Evolutionary conservation across 2,113 vertebrate genomes (phyloP).

Genomic region (Oreochromis tanganicae): DNA sequence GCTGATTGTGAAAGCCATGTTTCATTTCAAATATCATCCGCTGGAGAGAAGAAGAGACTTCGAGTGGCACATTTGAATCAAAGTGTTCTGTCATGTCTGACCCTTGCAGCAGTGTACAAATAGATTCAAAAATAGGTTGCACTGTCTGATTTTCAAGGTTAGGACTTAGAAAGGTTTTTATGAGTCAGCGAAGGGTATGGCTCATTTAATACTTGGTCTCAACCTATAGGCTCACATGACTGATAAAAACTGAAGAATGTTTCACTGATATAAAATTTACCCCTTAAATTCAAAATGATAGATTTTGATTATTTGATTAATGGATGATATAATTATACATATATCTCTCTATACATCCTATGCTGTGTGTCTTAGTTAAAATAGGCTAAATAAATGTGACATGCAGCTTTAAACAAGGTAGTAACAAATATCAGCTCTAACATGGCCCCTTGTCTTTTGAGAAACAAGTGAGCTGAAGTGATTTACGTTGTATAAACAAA

Average conservation of each 20-base stretch:
- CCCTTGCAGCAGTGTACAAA: slow-evolving; percentile 11
- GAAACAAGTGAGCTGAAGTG: neutral
- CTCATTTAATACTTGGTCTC: slow-evolving; percentile 8
- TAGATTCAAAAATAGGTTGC: slow-evolving; percentile 30
- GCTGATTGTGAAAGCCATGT: slow-evolving; percentile 29
- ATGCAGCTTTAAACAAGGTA: neutral
- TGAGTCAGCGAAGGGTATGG: slow-evolving; percentile 29
- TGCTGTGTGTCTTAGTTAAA: neutral
- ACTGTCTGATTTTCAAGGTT: slow-evolving; percentile 49
- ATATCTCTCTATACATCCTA: neutral
- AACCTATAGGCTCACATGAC: neutral
- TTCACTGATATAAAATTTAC: neutral
- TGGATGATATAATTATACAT: neutral
- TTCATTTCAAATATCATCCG: slow-evolving; percentile 18
- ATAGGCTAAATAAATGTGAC: neutral
- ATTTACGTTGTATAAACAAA: neutral
- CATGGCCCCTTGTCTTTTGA: neutral
- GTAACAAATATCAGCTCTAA: neutral
- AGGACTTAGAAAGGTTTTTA: neutral
- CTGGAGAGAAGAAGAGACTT: slow-evolving; percentile 1
- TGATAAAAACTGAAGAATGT: neutral
- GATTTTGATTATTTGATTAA: neutral
- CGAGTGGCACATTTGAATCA: slow-evolving; percentile 30
- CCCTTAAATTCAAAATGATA: neutral
- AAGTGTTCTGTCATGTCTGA: slow-evolving; percentile 39